Evolutionary conservation across 2,888 invertebrate genomes (phyloP).

Genomic region (Apamea sordens): DNA sequence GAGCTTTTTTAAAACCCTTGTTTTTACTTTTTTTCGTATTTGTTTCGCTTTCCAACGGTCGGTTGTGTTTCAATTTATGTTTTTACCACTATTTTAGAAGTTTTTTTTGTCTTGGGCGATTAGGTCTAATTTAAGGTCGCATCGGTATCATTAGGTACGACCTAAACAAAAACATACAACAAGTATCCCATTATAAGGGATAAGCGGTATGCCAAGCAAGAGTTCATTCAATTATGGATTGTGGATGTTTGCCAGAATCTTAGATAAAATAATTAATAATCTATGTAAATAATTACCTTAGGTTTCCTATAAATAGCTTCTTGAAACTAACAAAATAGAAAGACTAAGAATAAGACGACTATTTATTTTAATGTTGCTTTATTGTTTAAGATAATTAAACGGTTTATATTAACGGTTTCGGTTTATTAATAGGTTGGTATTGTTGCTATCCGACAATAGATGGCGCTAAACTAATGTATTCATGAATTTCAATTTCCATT

Average conservation of each 20-base stretch:
- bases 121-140: not conserved
- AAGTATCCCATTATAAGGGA: not conserved
- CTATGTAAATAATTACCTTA: not conserved
- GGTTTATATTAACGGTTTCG: too few species aligned
- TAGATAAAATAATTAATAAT: not conserved
- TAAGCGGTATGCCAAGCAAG: not conserved
- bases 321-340: not conserved
- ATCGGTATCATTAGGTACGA: not conserved
- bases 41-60: conserved; percentile 80
- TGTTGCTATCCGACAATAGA: conserved; percentile 81
- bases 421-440: conserved; percentile 35
- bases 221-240: not conserved
- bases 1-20: conserved; percentile 83
- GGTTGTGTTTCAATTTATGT: conserved; percentile 44
- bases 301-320: not conserved
- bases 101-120: conserved; percentile 10
- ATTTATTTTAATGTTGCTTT: not conserved
- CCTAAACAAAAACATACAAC: not conserved
- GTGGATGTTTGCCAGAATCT: not conserved
- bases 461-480: conserved; percentile 73
- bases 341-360: not conserved
- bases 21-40: conserved; percentile 80
- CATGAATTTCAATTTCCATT: not conserved
- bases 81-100: conserved; percentile 42
- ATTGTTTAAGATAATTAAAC: not conserved